Evolutionary conservation across 1,140 invertebrate species (phyloP), one percentile per base, ranked within the genome.

Genomic region (Chironomus tepperi): DNA sequence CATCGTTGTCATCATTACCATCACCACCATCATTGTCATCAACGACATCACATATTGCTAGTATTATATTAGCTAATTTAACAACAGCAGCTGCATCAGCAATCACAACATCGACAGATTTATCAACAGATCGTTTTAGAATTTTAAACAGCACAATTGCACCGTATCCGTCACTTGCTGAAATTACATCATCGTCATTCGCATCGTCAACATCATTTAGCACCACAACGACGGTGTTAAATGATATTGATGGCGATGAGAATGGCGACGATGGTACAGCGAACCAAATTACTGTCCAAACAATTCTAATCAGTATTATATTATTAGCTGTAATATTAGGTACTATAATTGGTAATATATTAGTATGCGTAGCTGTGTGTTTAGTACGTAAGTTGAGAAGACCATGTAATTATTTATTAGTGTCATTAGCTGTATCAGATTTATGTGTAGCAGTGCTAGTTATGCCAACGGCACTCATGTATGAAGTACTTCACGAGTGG

Each of bases 311-410:
- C 75, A 88, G 88, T 73, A 83, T 91, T 73, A 84, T 93, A 57
- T 86, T 94, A 73, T 84, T 91, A 76, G 84, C 88, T 77, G 89
- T 95, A 42, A 93, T 94, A 76, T 81, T 93, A 72, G 90, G 88
- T 65, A 95, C 93, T 0, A 88, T 95, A 73, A 87, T 95, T 43
- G 95, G 95, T 42, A 98, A 98, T 83, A 89, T 95, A 73, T 84
- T 97, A 74, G 94, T 97, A 78, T 96, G 88, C 81, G 87, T 96
- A 7, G 93, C 94, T 43, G 94, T 97, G 8, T 92, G 91, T 78
- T 88, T 94, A 76, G 94, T 96, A 74, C 87, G 90, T 76, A 96
- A 96, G 80, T 83, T 97, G 79, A 89, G 88, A 83, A 89, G 88
- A 77, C 92, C 89, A 73, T 93, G 88, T 80, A 96, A 96, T 81